Conservation (phyloP, 1,140 invertebrate genomes). For the Gonioctena quinquepunctata region DNA sequence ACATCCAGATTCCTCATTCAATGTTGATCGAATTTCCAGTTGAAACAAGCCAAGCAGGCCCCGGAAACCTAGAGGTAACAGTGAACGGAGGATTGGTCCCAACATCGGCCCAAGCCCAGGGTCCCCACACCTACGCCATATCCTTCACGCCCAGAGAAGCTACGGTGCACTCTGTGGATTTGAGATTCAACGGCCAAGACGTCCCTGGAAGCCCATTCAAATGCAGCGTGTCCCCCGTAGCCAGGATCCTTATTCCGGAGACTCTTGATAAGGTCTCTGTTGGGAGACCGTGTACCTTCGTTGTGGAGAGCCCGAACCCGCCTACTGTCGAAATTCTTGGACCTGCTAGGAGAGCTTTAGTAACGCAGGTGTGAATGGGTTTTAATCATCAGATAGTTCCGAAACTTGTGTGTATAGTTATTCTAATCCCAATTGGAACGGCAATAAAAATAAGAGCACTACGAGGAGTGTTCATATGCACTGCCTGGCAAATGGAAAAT, state of each 20-base stretch:
- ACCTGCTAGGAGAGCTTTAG: slow-evolving; percentile 71
- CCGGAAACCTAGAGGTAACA: slow-evolving; percentile 94
- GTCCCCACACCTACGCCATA: slow-evolving; percentile 95
- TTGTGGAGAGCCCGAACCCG: slow-evolving; percentile 76
- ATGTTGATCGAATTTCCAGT: too few species aligned
- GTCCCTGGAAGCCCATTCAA: slow-evolving; percentile 80
- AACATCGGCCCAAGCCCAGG: slow-evolving; percentile 92
- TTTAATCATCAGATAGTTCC: too few species aligned
- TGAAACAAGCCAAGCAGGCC: slow-evolving; percentile 95
- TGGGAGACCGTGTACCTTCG: slow-evolving; percentile 79
- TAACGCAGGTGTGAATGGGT: slow-evolving; percentile 65
- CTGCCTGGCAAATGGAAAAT: too few species aligned
- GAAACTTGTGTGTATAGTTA: too few species aligned
- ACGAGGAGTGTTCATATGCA: too few species aligned
- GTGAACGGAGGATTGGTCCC: slow-evolving; percentile 95
- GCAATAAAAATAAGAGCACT: too few species aligned
- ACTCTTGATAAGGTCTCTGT: slow-evolving; percentile 92
- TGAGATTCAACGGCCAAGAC: slow-evolving; percentile 94
- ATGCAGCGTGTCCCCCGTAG: slow-evolving; percentile 67
- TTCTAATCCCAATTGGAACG: too few species aligned
- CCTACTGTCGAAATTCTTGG: slow-evolving; percentile 80
- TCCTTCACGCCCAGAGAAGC: slow-evolving; percentile 93
- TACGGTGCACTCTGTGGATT: slow-evolving; percentile 86
- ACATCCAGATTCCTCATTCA: background rate
- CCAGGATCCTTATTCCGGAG: slow-evolving; percentile 78